Evolutionary conservation across 2,888 invertebrate genomes (phyloP).

Genomic region (Oligia latruncula): DNA sequence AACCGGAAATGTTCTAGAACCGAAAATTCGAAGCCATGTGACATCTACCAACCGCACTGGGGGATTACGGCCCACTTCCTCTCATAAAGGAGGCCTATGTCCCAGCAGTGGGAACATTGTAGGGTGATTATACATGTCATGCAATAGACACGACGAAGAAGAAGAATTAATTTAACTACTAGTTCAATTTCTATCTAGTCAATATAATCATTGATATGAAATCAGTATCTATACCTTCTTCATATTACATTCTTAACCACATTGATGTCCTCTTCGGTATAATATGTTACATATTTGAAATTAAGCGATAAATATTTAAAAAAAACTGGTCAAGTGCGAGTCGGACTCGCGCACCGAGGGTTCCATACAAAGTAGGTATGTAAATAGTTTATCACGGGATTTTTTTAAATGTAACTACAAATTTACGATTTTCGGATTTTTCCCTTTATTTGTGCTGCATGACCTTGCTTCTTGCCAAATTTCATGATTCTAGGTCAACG

Average conservation of each 20-base stretch:
- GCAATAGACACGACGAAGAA: neutral
- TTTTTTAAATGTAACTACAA: too few species aligned
- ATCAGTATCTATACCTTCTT: neutral
- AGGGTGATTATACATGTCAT: neutral
- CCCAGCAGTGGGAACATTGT: neutral
- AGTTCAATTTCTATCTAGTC: neutral
- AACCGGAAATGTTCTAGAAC: neutral
- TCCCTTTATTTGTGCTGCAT: too few species aligned
- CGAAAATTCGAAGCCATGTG: neutral
- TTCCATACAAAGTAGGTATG: too few species aligned
- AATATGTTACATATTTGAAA: too few species aligned
- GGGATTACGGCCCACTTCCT: neutral
- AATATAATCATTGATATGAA: neutral
- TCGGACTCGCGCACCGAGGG: too few species aligned
- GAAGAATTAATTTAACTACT: neutral
- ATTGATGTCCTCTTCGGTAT: too few species aligned
- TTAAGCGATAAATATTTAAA: too few species aligned
- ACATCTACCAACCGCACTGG: neutral
- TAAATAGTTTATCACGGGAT: too few species aligned
- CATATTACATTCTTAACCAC: neutral
- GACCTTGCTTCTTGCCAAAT: too few species aligned
- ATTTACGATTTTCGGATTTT: too few species aligned
- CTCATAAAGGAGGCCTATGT: neutral
- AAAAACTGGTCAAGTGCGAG: too few species aligned
- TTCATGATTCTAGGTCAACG: too few species aligned